phyloP scores from a whole-genome alignment of 2,113 vertebrate genomes.

The Fulmarus glacialis region DNA sequence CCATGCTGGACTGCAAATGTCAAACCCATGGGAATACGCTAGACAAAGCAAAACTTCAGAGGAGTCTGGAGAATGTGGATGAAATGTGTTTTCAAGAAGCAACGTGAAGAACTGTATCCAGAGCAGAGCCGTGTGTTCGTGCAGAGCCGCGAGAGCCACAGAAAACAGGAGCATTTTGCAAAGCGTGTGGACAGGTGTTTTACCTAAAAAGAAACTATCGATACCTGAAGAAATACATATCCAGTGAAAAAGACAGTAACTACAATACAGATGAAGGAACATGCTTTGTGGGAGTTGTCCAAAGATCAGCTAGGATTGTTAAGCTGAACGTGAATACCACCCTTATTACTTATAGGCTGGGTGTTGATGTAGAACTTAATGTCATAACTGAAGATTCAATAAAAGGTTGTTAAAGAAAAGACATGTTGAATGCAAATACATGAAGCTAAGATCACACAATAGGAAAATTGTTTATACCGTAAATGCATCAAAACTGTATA shows the following conservation, averaged over 20 bases:
- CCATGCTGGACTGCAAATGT: neutral
- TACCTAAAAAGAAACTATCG: neutral
- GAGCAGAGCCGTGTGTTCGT: neutral
- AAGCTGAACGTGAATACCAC: neutral
- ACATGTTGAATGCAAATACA: neutral
- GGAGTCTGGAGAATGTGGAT: neutral
- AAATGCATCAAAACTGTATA: neutral
- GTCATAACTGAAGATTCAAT: neutral
- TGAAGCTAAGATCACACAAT: neutral
- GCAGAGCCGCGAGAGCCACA: fast-evolving
- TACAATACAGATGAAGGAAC: neutral
- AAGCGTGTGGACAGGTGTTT: neutral
- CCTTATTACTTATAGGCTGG: neutral
- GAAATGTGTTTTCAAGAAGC: neutral
- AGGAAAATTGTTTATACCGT: neutral
- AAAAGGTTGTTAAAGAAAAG: neutral
- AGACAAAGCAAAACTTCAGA: neutral
- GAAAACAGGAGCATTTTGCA: neutral
- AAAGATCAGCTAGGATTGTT: neutral
- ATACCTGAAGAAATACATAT: neutral
- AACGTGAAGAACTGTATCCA: neutral
- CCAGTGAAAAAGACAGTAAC: neutral
- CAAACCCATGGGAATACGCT: neutral
- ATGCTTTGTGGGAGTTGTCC: neutral
- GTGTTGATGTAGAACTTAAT: neutral